Conservation (phyloP, 1,140 invertebrate genomes). For the Solen grandis region DNA sequence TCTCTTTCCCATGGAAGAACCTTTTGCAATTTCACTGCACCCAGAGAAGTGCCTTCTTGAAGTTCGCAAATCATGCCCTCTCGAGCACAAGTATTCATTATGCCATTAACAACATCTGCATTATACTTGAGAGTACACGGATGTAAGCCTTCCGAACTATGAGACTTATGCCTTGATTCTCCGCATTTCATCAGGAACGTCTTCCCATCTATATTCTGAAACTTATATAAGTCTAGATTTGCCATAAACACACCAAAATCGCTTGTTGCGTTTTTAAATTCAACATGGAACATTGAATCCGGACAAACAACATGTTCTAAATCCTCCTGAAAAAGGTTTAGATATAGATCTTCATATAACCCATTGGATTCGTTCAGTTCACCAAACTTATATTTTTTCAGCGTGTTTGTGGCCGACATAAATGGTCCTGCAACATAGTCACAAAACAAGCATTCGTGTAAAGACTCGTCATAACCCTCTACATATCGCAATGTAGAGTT, state of each 20-base stretch:
- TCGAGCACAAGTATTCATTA: slow-evolving; percentile 55
- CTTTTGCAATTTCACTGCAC: slow-evolving; percentile 71
- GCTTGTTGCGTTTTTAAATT: background rate
- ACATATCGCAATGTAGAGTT: slow-evolving; percentile 69
- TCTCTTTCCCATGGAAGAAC: slow-evolving; percentile 75
- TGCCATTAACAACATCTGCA: slow-evolving; percentile 41
- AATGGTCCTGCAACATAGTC: slow-evolving; percentile 75
- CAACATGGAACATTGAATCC: slow-evolving; percentile 70
- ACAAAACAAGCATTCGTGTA: slow-evolving; percentile 76
- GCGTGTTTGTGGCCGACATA: slow-evolving; percentile 57
- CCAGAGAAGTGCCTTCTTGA: slow-evolving; percentile 68
- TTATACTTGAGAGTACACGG: slow-evolving; percentile 52
- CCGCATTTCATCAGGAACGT: background rate
- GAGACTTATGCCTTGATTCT: too few relatives aligned
- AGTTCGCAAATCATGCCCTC: slow-evolving; percentile 66
- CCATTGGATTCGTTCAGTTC: slow-evolving; percentile 47
- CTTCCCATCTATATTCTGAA: background rate
- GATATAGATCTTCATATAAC: slow-evolving; percentile 74
- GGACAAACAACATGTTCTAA: slow-evolving; percentile 66
- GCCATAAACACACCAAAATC: slow-evolving; percentile 18
- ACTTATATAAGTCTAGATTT: slow-evolving; percentile 8
- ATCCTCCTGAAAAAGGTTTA: slow-evolving; percentile 58
- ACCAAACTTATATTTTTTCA: slow-evolving; percentile 59
- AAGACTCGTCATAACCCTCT: slow-evolving; percentile 73
- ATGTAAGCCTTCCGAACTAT: background rate